Percentiles rank a stretch among this genome's conserved stretches.
Conservation (phyloP, 2,888 invertebrate genomes). For the Ariolimax columbianus region DNA sequence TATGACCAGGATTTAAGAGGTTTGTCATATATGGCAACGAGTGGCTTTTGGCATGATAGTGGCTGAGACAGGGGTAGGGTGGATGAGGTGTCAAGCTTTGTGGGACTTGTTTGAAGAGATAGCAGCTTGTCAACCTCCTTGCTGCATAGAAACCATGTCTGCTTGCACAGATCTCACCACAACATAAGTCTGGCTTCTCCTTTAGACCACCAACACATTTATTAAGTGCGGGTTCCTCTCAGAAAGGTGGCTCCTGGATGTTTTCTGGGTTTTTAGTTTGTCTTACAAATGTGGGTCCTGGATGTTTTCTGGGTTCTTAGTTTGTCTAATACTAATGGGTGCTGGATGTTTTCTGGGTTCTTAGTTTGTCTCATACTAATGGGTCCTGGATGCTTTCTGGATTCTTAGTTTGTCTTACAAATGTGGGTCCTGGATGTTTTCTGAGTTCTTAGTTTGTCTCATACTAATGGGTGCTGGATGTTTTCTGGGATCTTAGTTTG, state of each 20-base stretch:
- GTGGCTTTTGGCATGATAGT: background rate
- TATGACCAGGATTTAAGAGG: background rate
- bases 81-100: background rate
- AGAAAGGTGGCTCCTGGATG: background rate
- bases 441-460: no score
- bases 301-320: no score
- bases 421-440: no score
- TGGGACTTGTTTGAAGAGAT: background rate
- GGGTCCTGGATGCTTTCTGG: no score
- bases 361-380: no score
- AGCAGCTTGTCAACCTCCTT: background rate
- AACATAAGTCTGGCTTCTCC: background rate
- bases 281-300: no score
- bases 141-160: conserved; percentile 7
- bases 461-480: no score
- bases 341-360: no score
- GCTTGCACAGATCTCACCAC: background rate
- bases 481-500: no score
- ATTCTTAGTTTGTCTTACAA: no score
- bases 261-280: no score
- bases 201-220: conserved; percentile 23
- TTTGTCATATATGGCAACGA: background rate
- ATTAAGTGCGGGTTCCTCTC: background rate
- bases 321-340: no score
- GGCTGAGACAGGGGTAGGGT: background rate